A percentile compares a stretch with the other conserved stretches of the same genome.
Conservation (phyloP, 1,140 invertebrate genomes). For the Lysiphlebus fabarum region DNA sequence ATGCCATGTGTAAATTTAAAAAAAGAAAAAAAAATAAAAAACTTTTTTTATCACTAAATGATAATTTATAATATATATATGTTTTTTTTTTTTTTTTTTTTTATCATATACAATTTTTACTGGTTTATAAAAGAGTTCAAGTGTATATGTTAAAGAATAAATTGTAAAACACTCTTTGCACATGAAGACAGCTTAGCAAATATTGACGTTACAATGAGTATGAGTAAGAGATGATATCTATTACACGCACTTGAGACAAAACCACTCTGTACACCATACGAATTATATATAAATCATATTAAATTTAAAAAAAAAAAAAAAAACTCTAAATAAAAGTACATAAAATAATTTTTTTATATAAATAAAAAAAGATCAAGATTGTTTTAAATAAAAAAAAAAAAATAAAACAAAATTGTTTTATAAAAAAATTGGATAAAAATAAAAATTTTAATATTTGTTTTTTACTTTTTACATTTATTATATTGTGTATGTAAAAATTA, state of each 20-base stretch:
- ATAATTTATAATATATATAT: too few species aligned
- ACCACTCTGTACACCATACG: neutral
- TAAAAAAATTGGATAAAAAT: neutral
- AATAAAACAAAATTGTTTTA: neutral
- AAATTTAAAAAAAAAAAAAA: neutral
- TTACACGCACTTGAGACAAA: constrained; percentile 1
- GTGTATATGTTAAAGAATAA: neutral
- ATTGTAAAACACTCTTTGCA: neutral
- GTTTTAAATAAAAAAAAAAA: too few species aligned
- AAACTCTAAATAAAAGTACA: neutral
- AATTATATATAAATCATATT: neutral
- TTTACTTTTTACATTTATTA: too few species aligned
- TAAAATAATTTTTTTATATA: neutral
- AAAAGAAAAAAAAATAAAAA: too few species aligned
- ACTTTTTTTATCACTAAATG: too few species aligned
- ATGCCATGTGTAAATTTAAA: too few species aligned
- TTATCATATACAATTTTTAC: too few species aligned
- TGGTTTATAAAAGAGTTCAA: neutral
- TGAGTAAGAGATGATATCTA: constrained; percentile 8
- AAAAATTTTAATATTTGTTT: neutral
- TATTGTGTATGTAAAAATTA: too few species aligned
- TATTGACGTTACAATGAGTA: constrained; percentile 12
- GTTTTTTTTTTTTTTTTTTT: too few species aligned
- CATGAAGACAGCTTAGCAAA: constrained; percentile 17
- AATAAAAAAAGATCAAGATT: too few species aligned